These are phyloP conservation scores for Dryocosmus kuriphilus DNA, from an alignment of 2,888 invertebrate species.

Conservation along the genomic window DNA sequence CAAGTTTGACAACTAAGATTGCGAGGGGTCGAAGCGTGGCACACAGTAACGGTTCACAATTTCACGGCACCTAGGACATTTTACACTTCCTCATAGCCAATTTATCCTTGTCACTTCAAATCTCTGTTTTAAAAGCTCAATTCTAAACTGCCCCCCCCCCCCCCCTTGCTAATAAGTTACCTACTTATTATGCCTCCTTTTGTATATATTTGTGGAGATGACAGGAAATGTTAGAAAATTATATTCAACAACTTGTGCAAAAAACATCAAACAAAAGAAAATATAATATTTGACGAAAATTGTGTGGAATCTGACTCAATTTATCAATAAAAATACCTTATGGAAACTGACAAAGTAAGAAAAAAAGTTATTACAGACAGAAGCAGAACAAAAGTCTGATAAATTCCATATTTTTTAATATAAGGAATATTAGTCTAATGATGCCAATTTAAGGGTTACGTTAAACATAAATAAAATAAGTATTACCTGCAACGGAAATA, in stretches of 20 bases:
- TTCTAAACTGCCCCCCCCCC: neutral
- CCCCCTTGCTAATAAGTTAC: too few relatives aligned
- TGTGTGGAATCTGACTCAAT: neutral
- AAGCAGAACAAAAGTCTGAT: neutral
- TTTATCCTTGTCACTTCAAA: neutral
- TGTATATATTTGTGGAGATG: neutral
- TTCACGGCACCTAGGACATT: slow-evolving; percentile 50
- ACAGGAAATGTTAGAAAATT: neutral
- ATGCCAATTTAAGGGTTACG: slow-evolving; percentile 18
- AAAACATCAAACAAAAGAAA: neutral
- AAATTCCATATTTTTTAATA: neutral
- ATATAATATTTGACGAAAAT: neutral
- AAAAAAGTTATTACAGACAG: neutral
- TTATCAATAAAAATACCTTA: neutral
- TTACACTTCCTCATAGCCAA: slow-evolving; percentile 10
- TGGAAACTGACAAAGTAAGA: neutral
- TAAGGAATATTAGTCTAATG: neutral
- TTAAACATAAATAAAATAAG: slow-evolving; percentile 28
- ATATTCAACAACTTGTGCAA: neutral
- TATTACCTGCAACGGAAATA: slow-evolving; percentile 23
- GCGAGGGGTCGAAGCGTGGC: slow-evolving; percentile 66
- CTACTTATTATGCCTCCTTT: too few relatives aligned
- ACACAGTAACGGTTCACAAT: slow-evolving; percentile 65
- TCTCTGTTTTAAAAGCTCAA: neutral
- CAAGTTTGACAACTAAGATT: slow-evolving; percentile 72